These are phyloP conservation scores for Lagodon rhomboides DNA, from an alignment of 2,797 vertebrate genomes.

Conservation along the genomic window DNA sequence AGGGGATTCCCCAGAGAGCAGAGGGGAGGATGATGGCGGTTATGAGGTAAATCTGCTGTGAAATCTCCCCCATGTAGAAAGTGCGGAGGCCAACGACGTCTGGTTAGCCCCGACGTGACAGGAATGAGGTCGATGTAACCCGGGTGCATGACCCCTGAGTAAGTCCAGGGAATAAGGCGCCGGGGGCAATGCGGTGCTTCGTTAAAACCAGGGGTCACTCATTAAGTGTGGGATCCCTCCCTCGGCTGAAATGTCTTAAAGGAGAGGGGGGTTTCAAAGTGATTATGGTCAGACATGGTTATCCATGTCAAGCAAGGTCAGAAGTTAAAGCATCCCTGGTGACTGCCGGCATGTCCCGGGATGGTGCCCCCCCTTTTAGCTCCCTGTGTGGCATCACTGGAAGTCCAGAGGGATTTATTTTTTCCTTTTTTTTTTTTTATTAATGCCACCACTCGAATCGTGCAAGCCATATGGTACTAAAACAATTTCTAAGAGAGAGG, in stretches of 20 bases:
- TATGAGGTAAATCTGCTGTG: conserved; percentile 72
- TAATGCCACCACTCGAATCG: conserved; percentile 12
- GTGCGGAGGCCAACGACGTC: conserved; percentile 41
- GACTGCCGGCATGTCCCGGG: conserved; percentile 54
- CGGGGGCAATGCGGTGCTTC: conserved; percentile 47
- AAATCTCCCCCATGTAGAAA: conserved; percentile 56
- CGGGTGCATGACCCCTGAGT: conserved; percentile 48
- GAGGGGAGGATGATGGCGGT: conserved; percentile 44
- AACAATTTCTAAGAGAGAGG: conserved; percentile 13
- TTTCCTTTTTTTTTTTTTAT: conserved; percentile 23
- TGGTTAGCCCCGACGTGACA: conserved; percentile 51
- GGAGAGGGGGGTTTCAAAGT: conserved; percentile 59
- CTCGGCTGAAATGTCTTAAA: conserved; percentile 52
- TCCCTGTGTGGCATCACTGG: background rate
- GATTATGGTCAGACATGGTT: conserved; percentile 68
- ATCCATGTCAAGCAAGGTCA: conserved; percentile 76
- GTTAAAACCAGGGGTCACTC: conserved; percentile 63
- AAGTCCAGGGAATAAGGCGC: conserved; percentile 43
- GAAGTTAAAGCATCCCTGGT: conserved; percentile 76
- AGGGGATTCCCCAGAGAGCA: conserved; percentile 59
- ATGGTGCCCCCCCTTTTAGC: background rate
- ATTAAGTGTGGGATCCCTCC: conserved; percentile 47
- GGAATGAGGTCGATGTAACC: conserved; percentile 63
- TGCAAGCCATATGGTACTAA: conserved; percentile 9
- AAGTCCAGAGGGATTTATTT: conserved; percentile 33